Percentiles rank a stretch among this genome's conserved stretches.
Evolutionary conservation across 2,888 invertebrate genomes (phyloP).

Genomic region (Yponomeuta cagnagella): DNA sequence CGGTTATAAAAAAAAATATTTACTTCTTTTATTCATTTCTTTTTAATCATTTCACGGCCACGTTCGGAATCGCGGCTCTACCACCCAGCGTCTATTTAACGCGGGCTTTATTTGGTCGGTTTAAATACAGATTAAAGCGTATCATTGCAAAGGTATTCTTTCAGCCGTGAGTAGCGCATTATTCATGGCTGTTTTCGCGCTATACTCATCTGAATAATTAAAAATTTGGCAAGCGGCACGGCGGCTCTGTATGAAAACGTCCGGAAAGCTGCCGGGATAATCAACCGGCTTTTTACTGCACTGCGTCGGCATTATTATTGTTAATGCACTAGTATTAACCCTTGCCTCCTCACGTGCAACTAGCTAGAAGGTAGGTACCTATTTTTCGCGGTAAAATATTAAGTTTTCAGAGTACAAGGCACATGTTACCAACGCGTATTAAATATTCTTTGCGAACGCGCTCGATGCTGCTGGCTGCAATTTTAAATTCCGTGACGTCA

Average conservation of each 20-base stretch:
- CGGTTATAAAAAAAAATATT: no score
- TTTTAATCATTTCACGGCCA: background rate
- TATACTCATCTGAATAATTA: constrained; percentile 33
- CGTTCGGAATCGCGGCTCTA: background rate
- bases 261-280: constrained; percentile 33
- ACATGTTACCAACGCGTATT: background rate
- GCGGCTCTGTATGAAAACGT: constrained; percentile 30
- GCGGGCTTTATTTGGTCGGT: background rate
- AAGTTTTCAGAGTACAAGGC: background rate
- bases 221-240: constrained; percentile 33
- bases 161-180: background rate
- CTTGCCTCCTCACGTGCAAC: background rate
- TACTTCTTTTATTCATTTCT: background rate
- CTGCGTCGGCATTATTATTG: constrained; percentile 29
- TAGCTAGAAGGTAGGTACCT: background rate
- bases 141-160: constrained; percentile 1
- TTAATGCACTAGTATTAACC: constrained; percentile 1
- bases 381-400: background rate
- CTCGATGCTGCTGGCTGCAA: no score
- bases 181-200: constrained; percentile 7
- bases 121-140: background rate
- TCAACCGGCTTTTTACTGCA: constrained; percentile 42
- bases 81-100: background rate
- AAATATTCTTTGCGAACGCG: no score
- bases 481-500: background rate